These are phyloP conservation scores for Philopedon plagiatum DNA, from an alignment of 2,888 invertebrate genomes.

Conservation along the genomic window DNA sequence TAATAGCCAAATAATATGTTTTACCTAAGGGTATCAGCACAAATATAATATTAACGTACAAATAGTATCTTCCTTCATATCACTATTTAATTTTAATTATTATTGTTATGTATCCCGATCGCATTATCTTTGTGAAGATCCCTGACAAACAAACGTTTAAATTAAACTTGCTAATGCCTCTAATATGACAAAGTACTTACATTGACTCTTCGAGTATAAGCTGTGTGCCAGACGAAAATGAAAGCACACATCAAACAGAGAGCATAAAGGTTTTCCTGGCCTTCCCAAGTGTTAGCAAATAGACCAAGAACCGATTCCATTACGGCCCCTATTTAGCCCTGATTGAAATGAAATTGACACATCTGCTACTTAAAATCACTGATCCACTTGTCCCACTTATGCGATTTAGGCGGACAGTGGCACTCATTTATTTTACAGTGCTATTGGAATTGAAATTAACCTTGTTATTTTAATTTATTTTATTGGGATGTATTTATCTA, in stretches of 20 bases:
- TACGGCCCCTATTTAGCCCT: conserved; percentile 69
- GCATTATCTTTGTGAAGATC: conserved; percentile 23
- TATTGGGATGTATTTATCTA: no score
- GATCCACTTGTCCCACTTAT: conserved; percentile 24
- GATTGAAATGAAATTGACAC: conserved; percentile 71
- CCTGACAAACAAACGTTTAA: conserved; percentile 41
- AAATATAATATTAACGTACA: no score
- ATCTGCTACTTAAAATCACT: conserved; percentile 67
- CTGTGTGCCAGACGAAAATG: conserved; percentile 28
- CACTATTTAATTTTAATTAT: no score
- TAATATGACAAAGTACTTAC: conserved; percentile 12
- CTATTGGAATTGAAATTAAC: no score
- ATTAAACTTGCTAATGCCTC: conserved; percentile 46
- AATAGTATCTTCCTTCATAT: no score
- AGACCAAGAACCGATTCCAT: conserved; percentile 71
- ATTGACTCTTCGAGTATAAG: conserved; percentile 23
- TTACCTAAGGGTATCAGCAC: no score
- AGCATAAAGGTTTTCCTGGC: conserved; percentile 14
- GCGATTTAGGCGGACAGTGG: neutral
- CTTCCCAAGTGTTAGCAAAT: conserved; percentile 67
- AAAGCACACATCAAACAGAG: conserved; percentile 38
- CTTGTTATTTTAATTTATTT: no score
- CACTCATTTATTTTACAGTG: neutral
- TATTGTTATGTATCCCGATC: no score
- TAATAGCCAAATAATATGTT: no score